Base-by-base conservation (phyloP, 2,113 vertebrate species). In the Datnioides undecimradiatus region DNA sequence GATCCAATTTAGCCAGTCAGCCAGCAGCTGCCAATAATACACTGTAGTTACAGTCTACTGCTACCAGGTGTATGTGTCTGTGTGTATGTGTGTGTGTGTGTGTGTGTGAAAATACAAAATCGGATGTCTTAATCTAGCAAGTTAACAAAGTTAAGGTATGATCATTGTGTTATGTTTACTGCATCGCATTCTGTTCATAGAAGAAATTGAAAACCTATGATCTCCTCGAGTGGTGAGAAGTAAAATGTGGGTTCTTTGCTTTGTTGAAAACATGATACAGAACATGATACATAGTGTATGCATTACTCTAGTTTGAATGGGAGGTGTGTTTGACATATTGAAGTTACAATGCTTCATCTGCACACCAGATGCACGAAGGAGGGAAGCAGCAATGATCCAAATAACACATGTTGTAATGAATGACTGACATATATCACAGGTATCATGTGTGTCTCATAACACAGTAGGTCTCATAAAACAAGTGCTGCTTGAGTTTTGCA, bases 1-100 rank as follows among this genome's bases (percentile, higher is more conserved):
- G 60, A 83, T 76, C 36, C 41, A 51, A 80, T 82, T 78, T 51
- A 55, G 29, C n/a, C 11, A 1, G 16, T 29, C 41, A 25, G 57
- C 67, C 41, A 25, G 57, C 67, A 52, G 62, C n/a, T 23, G 13
- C 46, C 29, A 19, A 8, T 60, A 67, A 51, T 40, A 45, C 58
- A 38, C 27, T 62, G 68, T 51, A 43, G 58, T 54, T 60, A 48
- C 27, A 49, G 54, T 41, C 40, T 29, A 12, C n/a, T 43, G 63
- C 33, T 29, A 11, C 45, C 38, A 55, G 48, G 31, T 57, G 21
- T 3, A 5, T 41, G 48, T 68, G 54, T 48, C 17, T 19, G 43
- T 46, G 63, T 55, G 52, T 55, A n/a, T 34, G 33, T 59, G n/a
- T 59, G 34, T 62, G 36, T 62, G 36, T 27, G 59, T 27, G 38